Conservation (phyloP, 2,113 vertebrate genomes). For the Prinia subflava region DNA sequence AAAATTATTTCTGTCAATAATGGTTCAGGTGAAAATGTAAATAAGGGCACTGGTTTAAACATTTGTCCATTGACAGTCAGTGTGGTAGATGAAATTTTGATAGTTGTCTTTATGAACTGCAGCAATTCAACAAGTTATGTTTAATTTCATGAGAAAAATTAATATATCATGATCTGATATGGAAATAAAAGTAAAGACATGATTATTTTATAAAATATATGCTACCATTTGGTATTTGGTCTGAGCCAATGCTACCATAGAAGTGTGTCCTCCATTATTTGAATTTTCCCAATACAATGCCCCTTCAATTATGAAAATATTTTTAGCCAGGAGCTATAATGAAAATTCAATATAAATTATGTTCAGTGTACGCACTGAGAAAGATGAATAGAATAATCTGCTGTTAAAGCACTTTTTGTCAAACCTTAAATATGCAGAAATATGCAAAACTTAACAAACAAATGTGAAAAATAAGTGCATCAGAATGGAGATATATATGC, state of each 20-base stretch:
- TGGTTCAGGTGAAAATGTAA: neutral
- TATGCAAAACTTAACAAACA: neutral
- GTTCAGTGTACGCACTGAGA: neutral
- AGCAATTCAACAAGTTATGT: neutral
- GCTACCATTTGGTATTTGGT: neutral
- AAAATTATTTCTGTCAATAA: neutral
- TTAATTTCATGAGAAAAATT: neutral
- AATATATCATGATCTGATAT: neutral
- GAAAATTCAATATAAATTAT: neutral
- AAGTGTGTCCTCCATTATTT: neutral
- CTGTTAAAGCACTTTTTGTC: neutral
- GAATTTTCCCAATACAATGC: neutral
- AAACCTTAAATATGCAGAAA: neutral
- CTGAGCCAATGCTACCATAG: neutral
- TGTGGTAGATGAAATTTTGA: neutral
- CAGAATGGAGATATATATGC: neutral
- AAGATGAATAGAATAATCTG: neutral
- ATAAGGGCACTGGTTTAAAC: neutral
- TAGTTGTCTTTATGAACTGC: neutral
- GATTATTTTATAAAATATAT: neutral
- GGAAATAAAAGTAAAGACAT: neutral
- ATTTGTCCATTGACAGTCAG: neutral
- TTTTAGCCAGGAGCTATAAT: neutral
- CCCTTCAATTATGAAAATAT: neutral
- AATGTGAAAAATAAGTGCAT: neutral